phyloP scores from a whole-genome alignment of 2,888 invertebrate genomes.

The Stenotaenia linearis region DNA sequence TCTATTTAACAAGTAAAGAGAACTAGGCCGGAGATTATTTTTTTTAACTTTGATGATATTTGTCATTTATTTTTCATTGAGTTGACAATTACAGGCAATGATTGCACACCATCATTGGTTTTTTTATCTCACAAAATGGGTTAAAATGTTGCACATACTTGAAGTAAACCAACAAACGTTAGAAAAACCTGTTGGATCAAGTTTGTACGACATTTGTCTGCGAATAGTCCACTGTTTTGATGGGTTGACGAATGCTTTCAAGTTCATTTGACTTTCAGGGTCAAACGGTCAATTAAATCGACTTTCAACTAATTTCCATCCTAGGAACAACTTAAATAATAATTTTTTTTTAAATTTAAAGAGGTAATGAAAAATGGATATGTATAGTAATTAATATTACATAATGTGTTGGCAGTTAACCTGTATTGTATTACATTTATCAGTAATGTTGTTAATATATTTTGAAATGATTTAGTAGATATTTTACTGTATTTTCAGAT shows the following conservation, averaged over 20 bases:
- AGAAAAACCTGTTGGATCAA: neutral
- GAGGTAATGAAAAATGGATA: too few relatives aligned
- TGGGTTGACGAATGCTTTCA: neutral
- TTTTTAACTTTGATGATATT: neutral
- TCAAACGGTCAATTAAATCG: neutral
- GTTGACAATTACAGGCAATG: neutral
- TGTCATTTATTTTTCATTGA: neutral
- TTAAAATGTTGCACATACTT: neutral
- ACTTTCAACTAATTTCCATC: neutral
- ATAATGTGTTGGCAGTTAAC: too few relatives aligned
- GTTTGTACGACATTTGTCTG: neutral
- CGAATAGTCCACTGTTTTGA: neutral
- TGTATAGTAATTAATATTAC: too few relatives aligned
- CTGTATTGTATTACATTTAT: too few relatives aligned
- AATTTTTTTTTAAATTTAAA: too few relatives aligned
- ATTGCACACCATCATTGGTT: too few relatives aligned
- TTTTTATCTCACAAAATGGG: neutral
- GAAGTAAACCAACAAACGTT: neutral
- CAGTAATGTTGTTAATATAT: too few relatives aligned
- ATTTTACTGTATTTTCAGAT: neutral
- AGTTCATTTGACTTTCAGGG: neutral
- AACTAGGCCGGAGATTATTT: neutral
- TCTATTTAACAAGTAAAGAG: neutral
- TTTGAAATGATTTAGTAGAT: too few relatives aligned
- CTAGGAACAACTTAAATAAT: too few relatives aligned